Conservation (phyloP, 2,113 vertebrate species). For the Microtus richardsoni region DNA sequence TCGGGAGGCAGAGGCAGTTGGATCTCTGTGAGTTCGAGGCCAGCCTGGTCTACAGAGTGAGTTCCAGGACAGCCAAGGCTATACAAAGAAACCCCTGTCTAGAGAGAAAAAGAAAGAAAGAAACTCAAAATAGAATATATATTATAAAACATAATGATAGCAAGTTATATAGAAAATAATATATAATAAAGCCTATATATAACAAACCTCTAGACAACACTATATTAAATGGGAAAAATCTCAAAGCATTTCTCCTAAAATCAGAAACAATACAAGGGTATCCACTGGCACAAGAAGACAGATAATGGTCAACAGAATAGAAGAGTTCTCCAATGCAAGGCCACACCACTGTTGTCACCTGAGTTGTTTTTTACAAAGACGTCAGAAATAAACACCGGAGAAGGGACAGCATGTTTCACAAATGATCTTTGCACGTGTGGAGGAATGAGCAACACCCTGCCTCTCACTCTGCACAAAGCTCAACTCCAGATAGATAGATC, state of each 20-base stretch:
- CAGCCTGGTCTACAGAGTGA: too few relatives aligned
- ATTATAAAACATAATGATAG: not conserved
- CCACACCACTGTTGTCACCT: not conserved
- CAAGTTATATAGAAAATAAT: not conserved
- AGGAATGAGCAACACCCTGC: not conserved
- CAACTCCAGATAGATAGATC: not conserved
- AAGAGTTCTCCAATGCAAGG: not conserved
- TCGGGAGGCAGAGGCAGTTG: too few relatives aligned
- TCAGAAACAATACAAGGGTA: not conserved
- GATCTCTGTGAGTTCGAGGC: too few relatives aligned
- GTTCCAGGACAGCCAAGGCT: too few relatives aligned
- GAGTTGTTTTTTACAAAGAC: not conserved
- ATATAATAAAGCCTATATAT: not conserved
- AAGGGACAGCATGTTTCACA: not conserved
- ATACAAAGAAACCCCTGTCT: too few relatives aligned
- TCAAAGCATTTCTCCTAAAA: not conserved
- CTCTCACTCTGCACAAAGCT: not conserved
- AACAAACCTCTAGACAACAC: not conserved
- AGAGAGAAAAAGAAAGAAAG: too few relatives aligned
- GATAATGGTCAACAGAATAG: not conserved
- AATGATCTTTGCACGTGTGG: not conserved
- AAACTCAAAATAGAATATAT: not conserved
- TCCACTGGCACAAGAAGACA: not conserved
- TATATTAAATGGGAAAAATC: not conserved
- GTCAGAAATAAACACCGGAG: not conserved